A percentile compares a stretch with the other conserved stretches of the same genome.
Conservation (phyloP, 2,113 vertebrate species). For the Caranx melampygus region DNA sequence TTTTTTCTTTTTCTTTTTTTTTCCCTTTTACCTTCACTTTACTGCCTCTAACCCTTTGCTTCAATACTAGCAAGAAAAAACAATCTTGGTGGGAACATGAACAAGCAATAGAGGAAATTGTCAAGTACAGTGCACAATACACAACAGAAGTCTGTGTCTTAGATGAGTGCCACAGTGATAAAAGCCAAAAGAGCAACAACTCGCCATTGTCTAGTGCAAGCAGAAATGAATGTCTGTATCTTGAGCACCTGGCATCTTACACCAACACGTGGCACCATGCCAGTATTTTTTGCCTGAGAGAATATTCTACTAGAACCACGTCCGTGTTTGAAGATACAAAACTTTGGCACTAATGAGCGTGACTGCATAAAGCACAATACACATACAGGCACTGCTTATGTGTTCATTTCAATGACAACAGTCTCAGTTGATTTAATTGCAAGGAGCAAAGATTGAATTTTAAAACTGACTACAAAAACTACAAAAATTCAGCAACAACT, state of each 20-base stretch:
- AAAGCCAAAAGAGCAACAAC: conserved; percentile 30
- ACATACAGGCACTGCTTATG: conserved; percentile 18
- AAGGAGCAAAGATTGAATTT: conserved; percentile 2
- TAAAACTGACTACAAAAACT: not conserved
- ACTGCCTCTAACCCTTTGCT: conserved; percentile 26
- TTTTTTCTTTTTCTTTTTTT: not conserved
- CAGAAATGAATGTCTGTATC: conserved; percentile 23
- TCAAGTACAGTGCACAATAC: conserved; percentile 33
- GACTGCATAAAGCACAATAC: conserved; percentile 5
- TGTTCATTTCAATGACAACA: not conserved
- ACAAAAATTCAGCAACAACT: too few species aligned
- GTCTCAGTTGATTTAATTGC: conserved; percentile 38
- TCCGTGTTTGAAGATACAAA: conserved; percentile 32
- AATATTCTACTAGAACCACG: not conserved
- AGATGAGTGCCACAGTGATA: conserved; percentile 38
- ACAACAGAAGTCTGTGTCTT: conserved; percentile 37
- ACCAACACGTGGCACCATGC: conserved; percentile 21
- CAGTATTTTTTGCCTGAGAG: conserved; percentile 23
- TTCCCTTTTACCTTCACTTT: conserved; percentile 26
- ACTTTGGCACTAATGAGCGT: conserved; percentile 42
- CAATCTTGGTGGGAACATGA: conserved; percentile 39
- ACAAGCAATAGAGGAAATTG: conserved; percentile 43
- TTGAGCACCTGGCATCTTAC: conserved; percentile 12
- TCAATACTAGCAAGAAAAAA: conserved; percentile 34
- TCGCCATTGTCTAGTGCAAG: conserved; percentile 29